Conservation (phyloP, 2,888 invertebrate species). For the Allolobophora icterica region DNA sequence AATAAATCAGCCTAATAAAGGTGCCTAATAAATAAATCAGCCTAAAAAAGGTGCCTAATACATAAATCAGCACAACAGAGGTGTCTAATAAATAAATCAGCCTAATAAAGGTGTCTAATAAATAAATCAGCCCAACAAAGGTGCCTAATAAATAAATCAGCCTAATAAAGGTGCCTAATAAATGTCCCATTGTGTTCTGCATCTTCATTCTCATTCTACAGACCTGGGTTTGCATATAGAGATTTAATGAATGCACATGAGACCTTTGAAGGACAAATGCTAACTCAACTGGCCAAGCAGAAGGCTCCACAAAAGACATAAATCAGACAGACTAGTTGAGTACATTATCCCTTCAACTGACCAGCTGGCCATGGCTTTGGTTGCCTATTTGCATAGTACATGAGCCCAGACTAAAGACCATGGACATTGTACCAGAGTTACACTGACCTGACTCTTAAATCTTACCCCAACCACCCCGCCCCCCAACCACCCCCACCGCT, state of each 20-base stretch:
- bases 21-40: neutral
- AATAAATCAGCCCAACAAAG: neutral
- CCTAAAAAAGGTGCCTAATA: neutral
- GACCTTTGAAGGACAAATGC: constrained; percentile 11
- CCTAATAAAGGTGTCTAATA: neutral
- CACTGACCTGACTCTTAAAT: neutral
- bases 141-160: neutral
- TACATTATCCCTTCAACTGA: neutral
- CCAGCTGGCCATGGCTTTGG: neutral
- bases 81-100: no score
- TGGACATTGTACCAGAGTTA: neutral
- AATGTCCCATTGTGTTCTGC: neutral
- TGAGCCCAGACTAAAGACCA: neutral
- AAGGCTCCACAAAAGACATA: neutral
- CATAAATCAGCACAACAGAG: no score
- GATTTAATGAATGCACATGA: neutral
- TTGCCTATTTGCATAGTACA: constrained; percentile 17
- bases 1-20: neutral
- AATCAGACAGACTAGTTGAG: neutral
- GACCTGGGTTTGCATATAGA: neutral
- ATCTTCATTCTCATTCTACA: neutral
- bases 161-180: neutral
- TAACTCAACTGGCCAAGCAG: neutral
- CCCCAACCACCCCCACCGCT: no score
- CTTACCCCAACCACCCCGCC: neutral